Evolutionary conservation across 2,888 invertebrate genomes (phyloP), one percentile per base, ranked within the genome.

Genomic region (Erebia palarica): DNA sequence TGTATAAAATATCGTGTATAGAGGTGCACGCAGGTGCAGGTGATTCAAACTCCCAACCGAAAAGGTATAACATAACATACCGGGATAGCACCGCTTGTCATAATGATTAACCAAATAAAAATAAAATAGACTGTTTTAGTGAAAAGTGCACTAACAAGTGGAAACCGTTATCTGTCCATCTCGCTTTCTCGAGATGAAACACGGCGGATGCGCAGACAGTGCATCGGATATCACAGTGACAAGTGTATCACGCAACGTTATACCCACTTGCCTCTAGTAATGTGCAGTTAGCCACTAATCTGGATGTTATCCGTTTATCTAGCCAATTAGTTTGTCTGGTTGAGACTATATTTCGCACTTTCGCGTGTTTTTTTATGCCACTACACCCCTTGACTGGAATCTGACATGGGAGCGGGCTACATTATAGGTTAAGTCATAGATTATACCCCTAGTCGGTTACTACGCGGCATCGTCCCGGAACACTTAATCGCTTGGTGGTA

Each of bases 141-240:
- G 66, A 47, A 69, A 72, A 72, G 60, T 59, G 53, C 64, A 68
- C 51, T 65, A 69, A 68, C 65, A 36, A 65, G 65, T 53, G 68
- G 71, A 72, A 68, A 72, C 47, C 36, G 36, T 57, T 69, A 66
- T 71, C 71, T 55, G 36, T 58, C 51, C 61, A 70, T 70, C 72
- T 65, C 65, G 74, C 74, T 74, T 74, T 74, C 74, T 65, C 68
- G 72, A 61, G 68, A 66, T 72, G 70, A 72, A 68, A 21, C 65
- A 70, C 60, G 55, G 69, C 64, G 64, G 18, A 64, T 68, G 66
- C 57, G 66, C 66, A 57, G 44, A 47, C 42, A 49, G 55, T n/a
- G 47, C 57, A 66, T 66, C 66, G 65, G 66, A 65, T 65, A 53
- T 44, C 57, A 18, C 18, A 18, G 57, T 66, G 66, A 57, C 66